Base-by-base conservation (phyloP, 2,888 invertebrate genomes). In the Nemapogon koenigi region DNA sequence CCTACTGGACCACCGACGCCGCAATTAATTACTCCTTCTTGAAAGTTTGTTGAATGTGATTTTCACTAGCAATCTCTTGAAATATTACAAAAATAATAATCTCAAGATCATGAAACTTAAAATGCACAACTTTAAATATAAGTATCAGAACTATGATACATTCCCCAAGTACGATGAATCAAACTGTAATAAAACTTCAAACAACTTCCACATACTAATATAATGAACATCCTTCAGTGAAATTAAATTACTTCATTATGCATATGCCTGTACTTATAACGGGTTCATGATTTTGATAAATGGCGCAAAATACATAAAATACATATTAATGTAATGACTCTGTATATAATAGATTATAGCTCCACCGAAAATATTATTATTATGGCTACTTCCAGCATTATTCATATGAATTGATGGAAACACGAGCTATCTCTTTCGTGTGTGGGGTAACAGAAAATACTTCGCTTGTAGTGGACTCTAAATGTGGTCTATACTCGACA, bases 391-490 rank as follows among this genome's bases (percentile, higher is more conserved):
- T n/a, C 4, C 4, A 13, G 28, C 28, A 28, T 28, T 28, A 28
- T 28, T 28, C 28, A 28, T n/a, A 4, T 4, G 28, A 11, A n/a
- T 28, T 4, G 7, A 28, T 4, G 7, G 11, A 28, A 28, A n/a
- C 11, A 28, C n/a, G 7, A 11, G 28, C 15, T 30, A 30, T 30
- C 30, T 30, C 14, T 15, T 30, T 30, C 30, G 4, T 10, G 14
- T 30, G 30, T 30, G 14, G 30, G 30, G 30, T 30, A 30, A 11
- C n/a, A 14, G 16, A 15, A 30, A 10, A 30, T 30, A 30, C 4
- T 16, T 30, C 8, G 13, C 16, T 30, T 22, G 22, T 10, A n/a
- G n/a, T 30, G 30, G 30, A 30, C 30, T 30, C 3, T 16, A 14
- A n/a, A 4, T 14, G 30, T 30, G 30, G 14, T 14, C 30, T 30